Evolutionary conservation across 2,797 vertebrate species (phyloP).

Genomic region (Orestias chungarensis): DNA sequence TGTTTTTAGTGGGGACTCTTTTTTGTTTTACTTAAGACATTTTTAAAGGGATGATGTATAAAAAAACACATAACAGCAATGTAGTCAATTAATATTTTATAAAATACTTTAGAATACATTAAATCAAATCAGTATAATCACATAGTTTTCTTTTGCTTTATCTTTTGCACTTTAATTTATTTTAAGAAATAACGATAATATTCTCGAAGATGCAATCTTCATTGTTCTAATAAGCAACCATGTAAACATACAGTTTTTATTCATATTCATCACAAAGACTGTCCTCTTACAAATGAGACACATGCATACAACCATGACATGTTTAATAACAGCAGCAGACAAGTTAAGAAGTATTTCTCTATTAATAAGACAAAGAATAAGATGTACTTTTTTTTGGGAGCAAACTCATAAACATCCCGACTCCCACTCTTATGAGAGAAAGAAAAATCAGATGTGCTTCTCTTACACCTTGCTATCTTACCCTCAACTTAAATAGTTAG

Average conservation of each 20-base stretch:
- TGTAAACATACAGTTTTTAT: neutral
- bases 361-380: constrained; percentile 23
- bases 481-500: constrained; percentile 76
- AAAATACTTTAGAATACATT: neutral
- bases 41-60: no score
- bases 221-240: neutral
- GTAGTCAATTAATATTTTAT: neutral
- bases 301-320: constrained; percentile 12
- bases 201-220: neutral
- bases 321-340: constrained; percentile 24
- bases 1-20: no score
- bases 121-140: neutral
- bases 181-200: neutral
- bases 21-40: no score
- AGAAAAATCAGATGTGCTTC: constrained; percentile 70
- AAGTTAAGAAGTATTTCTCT: constrained; percentile 10
- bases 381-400: constrained; percentile 25
- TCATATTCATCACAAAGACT: neutral
- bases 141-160: neutral
- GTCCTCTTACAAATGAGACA: constrained; percentile 2
- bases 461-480: constrained; percentile 63
- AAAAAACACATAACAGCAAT: neutral
- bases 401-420: constrained; percentile 41
- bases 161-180: neutral
- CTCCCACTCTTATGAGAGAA: constrained; percentile 42